Evolutionary conservation across 1,140 invertebrate species (phyloP), one percentile per base, ranked within the genome.

Genomic region (Doryteuthis pealeii): DNA sequence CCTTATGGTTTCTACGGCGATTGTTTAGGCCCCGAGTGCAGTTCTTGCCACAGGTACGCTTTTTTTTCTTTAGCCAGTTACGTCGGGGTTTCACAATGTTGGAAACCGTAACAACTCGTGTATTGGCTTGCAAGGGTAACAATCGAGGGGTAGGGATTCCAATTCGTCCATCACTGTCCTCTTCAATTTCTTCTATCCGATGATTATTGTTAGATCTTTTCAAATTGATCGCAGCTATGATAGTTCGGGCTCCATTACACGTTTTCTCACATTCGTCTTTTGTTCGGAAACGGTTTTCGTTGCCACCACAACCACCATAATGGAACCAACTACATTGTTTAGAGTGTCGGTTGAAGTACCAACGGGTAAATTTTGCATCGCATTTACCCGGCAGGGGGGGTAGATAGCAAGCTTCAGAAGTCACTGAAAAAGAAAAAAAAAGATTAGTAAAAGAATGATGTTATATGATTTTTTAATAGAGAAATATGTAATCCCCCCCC

Each of bases 281-380:
- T 1, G 73, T 78, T n/a, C 69, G 71, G 86, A 93, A 93, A 80
- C 90, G 91, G 89, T 94, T 94, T 66, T 85, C 87, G 84, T 93
- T 93, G 71, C 91, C 92, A 73, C 90, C 89, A 79, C 92, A 93
- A 70, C 92, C 92, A 6, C 92, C 91, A 76, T 91, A 93, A 73
- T 90, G 89, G 84, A 93, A 93, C 80, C 90, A 84, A 45, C 89
- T 82, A 78, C 92, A 93, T 73, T 88, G 85, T 49, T 89, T 88
- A 62, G 87, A 71, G 40, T 76, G 74, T 5, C 89, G 82, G 85
- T 93, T 90, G 81, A 86, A 91, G 80, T 86, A 90, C 86, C 89
- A 92, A 32, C 91, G 86, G 1, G 89, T 89, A 66, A 92, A 89
- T 2, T 89, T 80, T 3, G 90, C 91, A 15, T 88, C 83, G 77